Evolutionary conservation across 2,888 invertebrate species (phyloP), one percentile per base, ranked within the genome.

Genomic region (Drosophila parthenogenetica): DNA sequence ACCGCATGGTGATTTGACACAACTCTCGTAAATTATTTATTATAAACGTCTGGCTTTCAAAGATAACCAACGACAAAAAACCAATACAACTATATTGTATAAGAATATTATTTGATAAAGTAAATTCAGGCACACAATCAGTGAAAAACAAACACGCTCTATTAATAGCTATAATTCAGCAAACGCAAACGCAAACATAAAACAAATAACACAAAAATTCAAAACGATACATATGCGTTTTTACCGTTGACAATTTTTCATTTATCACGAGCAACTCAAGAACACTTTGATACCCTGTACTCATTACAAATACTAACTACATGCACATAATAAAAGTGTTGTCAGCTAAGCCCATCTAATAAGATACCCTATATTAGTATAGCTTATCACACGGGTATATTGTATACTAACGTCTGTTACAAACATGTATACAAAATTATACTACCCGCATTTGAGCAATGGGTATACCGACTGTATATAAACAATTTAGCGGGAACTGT

Each of bases 131-230:
- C 67, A 50, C 54, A 40, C 61, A 70, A 65, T 65, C 64, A 29
- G 19, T 29, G 37, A 11, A 46, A 51, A 50, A 22, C 29, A 60
- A 64, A 58, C 35, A 51, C 29, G 37, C 37, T 42, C 51, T 75
- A 75, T 67, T 55, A 55, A 75, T 76, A 75, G 74, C 49, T 42
- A 51, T 16, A 42, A 45, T 67, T 64, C 19, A 60, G 53, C 57
- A 49, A 49, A 17, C 37, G 49, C 57, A 49, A 45, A 17, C 29
- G 45, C 16, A 60, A 57, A 42, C 17, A 60, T 35, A 42, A 54
- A 62, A 43, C 40, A 64, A 45, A 35, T 39, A 39, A 53, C 45
- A 22, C 16, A 25, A 8, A 60, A 59, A 14, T 43, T 13, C 19
- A 48, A 54, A 29, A 29, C 8, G 29, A 70, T 62, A 59, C 14